Conservation (phyloP, 2,113 vertebrate species). For the Lipotes vexillifer region DNA sequence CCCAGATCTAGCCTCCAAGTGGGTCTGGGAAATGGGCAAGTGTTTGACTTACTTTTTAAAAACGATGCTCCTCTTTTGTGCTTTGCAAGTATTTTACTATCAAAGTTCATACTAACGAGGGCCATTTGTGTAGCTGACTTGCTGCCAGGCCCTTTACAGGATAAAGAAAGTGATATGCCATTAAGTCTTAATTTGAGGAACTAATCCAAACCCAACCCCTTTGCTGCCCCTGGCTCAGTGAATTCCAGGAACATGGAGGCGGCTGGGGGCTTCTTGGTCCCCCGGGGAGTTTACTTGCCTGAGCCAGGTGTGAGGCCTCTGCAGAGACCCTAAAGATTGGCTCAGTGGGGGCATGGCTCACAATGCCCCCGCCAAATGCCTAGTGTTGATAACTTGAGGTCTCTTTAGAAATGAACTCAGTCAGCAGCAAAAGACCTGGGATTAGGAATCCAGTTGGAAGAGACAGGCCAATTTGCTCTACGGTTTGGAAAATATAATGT, state of each 20-base stretch:
- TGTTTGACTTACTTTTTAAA: background rate
- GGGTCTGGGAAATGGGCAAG: conserved; percentile 19
- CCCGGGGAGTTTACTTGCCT: background rate
- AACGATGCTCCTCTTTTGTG: background rate
- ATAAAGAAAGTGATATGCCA: background rate
- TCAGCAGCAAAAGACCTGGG: background rate
- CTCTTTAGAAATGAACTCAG: background rate
- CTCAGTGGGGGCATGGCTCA: background rate
- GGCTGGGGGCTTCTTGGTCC: background rate
- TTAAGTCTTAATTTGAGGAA: background rate
- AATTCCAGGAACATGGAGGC: background rate
- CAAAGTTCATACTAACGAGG: background rate
- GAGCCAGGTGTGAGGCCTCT: background rate
- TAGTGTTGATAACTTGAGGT: background rate
- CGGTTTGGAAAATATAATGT: conserved; percentile 22
- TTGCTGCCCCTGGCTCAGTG: background rate
- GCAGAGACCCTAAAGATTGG: background rate
- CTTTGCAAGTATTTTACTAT: conserved; percentile 31
- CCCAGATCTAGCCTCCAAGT: background rate
- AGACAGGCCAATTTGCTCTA: background rate
- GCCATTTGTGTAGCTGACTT: background rate
- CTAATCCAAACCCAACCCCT: background rate
- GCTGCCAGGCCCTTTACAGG: background rate
- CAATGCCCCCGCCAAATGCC: background rate
- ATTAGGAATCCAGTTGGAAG: background rate